Conservation (phyloP, 2,888 invertebrate genomes). For the Imbricaverruca yamaguchii region DNA sequence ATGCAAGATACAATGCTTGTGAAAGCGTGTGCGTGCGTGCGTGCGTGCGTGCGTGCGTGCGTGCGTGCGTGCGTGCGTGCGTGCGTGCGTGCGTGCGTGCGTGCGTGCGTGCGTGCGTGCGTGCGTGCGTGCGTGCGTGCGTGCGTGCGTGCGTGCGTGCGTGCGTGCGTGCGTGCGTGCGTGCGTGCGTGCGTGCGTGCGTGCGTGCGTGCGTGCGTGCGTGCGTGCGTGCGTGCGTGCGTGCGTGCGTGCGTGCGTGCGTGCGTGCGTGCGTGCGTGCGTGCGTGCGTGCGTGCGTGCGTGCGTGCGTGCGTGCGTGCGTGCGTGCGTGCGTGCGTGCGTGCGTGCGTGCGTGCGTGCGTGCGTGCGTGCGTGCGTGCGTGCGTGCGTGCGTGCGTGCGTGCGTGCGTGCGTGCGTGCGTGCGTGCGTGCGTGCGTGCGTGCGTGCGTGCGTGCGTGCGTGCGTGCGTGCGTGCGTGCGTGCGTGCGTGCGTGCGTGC, state of each 20-base stretch:
- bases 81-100: background rate
- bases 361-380: background rate
- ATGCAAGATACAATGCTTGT: background rate
- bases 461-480: background rate
- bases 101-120: background rate
- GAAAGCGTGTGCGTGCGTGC: background rate
- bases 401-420: background rate
- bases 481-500: too few species aligned
- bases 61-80: background rate
- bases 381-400: background rate
- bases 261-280: background rate
- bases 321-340: background rate
- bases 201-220: background rate
- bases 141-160: background rate
- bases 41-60: too few species aligned
- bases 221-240: background rate
- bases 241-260: background rate
- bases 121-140: background rate
- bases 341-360: background rate
- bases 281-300: background rate
- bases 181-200: background rate
- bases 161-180: background rate
- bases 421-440: background rate
- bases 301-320: background rate
- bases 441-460: too few species aligned